These are phyloP conservation scores for Bellardia pandia DNA, from an alignment of 2,888 invertebrate genomes.

Conservation along the genomic window DNA sequence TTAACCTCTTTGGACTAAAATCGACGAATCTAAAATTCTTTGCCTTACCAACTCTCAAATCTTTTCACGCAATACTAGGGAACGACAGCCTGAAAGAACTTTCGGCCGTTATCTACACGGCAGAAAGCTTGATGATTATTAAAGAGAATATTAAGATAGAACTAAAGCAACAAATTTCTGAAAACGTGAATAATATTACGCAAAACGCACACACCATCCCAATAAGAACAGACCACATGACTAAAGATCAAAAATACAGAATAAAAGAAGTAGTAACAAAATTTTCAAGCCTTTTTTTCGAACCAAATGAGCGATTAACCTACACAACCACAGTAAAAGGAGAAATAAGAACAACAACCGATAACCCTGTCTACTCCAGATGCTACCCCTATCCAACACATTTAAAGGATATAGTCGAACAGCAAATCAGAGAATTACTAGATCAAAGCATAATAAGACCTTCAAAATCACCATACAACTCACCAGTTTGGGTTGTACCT, in stretches of 20 bases:
- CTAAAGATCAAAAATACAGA: neutral
- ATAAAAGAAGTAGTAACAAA: neutral
- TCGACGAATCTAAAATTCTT: no score
- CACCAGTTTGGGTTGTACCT: conserved; percentile 8
- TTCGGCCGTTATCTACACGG: no score
- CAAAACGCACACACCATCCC: conserved; percentile 36
- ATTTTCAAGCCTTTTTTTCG: neutral
- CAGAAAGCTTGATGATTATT: no score
- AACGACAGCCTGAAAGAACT: no score
- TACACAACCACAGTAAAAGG: conserved; percentile 25
- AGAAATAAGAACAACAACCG: conserved; percentile 31
- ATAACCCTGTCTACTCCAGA: conserved; percentile 44
- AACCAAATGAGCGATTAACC: neutral
- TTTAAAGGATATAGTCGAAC: conserved; percentile 27
- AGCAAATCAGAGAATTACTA: conserved; percentile 40
- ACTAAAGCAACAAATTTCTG: no score
- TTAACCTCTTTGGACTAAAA: no score
- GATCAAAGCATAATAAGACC: conserved; percentile 13
- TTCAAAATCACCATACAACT: conserved; percentile 15
- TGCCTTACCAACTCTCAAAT: no score
- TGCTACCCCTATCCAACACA: conserved; percentile 39
- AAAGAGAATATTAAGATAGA: no score
- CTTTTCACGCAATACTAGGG: no score
- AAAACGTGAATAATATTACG: no score
- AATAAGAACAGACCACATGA: conserved; percentile 39